A percentile compares a stretch with the other conserved stretches of the same genome.
Evolutionary conservation across 2,113 vertebrate species (phyloP).

Genomic region (Edolisoma coerulescens): DNA sequence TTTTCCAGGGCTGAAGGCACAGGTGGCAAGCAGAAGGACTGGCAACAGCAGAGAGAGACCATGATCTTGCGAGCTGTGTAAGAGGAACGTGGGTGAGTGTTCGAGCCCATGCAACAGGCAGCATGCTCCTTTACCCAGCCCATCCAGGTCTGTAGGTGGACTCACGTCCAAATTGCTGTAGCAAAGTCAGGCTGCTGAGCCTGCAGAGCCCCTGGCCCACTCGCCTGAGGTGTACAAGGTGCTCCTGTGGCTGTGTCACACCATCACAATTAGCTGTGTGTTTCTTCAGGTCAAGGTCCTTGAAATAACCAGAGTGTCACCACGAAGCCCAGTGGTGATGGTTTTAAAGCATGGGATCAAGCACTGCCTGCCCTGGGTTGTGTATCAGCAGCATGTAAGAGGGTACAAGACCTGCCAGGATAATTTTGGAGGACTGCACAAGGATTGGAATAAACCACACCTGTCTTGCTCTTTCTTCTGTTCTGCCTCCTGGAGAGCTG

Average conservation of each 20-base stretch:
- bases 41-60: background rate
- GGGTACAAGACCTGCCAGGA: background rate
- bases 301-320: background rate
- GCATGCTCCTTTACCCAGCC: too few species aligned
- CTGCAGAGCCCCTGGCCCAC: background rate
- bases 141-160: background rate
- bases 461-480: background rate
- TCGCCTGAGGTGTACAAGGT: background rate
- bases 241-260: background rate
- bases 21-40: background rate
- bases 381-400: background rate
- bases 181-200: background rate
- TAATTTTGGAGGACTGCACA: background rate
- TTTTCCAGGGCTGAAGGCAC: background rate
- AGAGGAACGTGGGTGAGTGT: background rate
- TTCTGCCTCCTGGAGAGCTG: background rate
- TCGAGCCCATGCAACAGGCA: background rate
- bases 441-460: background rate
- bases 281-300: background rate
- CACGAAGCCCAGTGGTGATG: background rate
- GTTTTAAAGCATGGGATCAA: background rate
- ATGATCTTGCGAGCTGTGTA: background rate
- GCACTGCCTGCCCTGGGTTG: background rate
- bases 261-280: background rate
- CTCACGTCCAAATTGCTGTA: background rate